Evolutionary conservation across 2,888 invertebrate genomes (phyloP).

Genomic region (Melanargia galathea): DNA sequence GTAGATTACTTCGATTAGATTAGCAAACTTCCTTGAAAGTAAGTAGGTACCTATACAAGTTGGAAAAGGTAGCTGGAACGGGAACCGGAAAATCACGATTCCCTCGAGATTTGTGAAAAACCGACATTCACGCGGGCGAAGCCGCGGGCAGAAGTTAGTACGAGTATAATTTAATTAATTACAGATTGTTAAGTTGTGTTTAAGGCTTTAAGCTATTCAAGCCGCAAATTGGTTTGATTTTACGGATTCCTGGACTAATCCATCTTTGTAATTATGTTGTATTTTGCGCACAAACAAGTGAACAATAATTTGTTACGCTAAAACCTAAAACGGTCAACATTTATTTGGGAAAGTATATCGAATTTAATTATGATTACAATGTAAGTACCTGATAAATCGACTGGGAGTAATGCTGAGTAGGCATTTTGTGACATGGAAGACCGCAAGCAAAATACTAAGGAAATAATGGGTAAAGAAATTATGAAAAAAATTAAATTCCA

Average conservation of each 20-base stretch:
- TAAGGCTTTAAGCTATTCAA: slow-evolving; percentile 17
- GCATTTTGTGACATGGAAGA: too few species aligned
- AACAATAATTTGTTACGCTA: slow-evolving; percentile 29
- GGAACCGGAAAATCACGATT: too few species aligned
- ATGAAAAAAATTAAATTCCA: not conserved
- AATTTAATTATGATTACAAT: not conserved
- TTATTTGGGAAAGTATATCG: not conserved
- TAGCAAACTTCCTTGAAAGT: too few species aligned
- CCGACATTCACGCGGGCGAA: too few species aligned
- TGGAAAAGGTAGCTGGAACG: too few species aligned
- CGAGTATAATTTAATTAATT: slow-evolving; percentile 2
- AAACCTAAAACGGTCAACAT: not conserved
- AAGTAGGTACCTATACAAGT: too few species aligned
- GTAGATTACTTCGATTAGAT: too few species aligned
- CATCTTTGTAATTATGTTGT: slow-evolving; percentile 32
- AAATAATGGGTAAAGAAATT: not conserved
- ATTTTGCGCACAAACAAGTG: slow-evolving; percentile 51
- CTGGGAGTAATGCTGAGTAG: too few species aligned
- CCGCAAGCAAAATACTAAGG: too few species aligned
- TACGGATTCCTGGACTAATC: slow-evolving; percentile 17
- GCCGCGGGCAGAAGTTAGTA: too few species aligned
- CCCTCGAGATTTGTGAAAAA: too few species aligned
- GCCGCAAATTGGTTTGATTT: slow-evolving; percentile 19
- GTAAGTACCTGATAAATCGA: not conserved
- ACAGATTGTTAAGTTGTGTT: slow-evolving; percentile 10